phyloP scores from a whole-genome alignment of 1,140 invertebrate species.

The Wasmannia auropunctata region DNA sequence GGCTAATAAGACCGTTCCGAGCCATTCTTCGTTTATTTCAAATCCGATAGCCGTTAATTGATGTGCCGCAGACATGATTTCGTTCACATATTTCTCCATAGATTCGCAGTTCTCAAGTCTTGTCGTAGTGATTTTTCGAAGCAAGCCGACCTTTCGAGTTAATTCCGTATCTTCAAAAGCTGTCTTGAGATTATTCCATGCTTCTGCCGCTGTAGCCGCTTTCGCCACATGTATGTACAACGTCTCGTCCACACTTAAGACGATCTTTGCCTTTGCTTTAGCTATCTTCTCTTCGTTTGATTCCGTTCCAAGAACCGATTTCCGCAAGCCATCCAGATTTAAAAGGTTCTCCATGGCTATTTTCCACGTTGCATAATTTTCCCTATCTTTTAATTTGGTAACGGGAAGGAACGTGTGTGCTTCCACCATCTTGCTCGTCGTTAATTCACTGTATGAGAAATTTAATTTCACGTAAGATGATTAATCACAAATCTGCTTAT shows the following conservation, averaged over 20 bases:
- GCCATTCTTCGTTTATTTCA: background rate
- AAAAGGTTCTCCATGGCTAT: background rate
- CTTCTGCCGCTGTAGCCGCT: no score
- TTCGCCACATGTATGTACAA: no score
- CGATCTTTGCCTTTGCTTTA: background rate
- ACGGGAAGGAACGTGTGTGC: background rate
- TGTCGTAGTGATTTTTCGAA: background rate
- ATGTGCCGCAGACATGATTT: background rate
- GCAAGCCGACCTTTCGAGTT: background rate
- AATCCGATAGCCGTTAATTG: background rate
- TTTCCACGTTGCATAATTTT: background rate
- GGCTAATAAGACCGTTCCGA: background rate
- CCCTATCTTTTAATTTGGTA: background rate
- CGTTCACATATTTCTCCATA: background rate
- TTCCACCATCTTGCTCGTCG: background rate
- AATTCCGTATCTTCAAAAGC: background rate
- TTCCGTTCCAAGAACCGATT: background rate
- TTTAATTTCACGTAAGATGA: no score
- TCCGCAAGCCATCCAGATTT: background rate
- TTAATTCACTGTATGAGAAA: no score
- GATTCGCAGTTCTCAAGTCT: background rate
- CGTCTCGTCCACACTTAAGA: no score
- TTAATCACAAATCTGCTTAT: no score
- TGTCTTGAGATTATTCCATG: background rate
- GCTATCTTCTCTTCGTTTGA: background rate